Evolutionary conservation across 2,888 invertebrate species (phyloP).

Genomic region (Trichopoda pennipes): DNA sequence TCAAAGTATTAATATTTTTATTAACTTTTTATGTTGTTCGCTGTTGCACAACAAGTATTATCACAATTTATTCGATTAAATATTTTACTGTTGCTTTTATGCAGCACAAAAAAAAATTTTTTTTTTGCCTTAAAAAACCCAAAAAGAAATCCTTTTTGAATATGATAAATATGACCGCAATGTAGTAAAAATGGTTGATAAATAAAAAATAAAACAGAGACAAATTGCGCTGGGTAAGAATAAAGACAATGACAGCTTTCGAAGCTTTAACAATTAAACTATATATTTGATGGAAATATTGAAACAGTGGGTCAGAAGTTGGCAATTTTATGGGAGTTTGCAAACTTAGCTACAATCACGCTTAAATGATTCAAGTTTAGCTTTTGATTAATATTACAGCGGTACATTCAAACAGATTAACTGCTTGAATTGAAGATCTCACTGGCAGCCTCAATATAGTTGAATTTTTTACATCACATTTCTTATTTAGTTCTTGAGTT

Average conservation of each 20-base stretch:
- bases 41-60: conserved; percentile 15
- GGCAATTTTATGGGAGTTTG: too few species aligned
- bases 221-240: conserved; percentile 56
- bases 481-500: too few species aligned
- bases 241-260: conserved; percentile 23
- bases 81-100: conserved; percentile 56
- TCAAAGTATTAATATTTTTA: not conserved
- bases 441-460: too few species aligned
- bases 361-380: too few species aligned
- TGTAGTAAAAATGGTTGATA: conserved; percentile 47
- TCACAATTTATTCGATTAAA: conserved; percentile 54
- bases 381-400: too few species aligned
- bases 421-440: too few species aligned
- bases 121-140: not conserved
- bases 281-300: not conserved
- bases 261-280: conserved; percentile 30
- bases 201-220: conserved; percentile 39
- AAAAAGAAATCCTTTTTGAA: conserved; percentile 49
- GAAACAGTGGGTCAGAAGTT: not conserved
- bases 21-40: not conserved
- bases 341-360: not conserved
- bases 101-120: conserved; percentile 40
- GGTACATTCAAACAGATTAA: too few species aligned
- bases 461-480: too few species aligned
- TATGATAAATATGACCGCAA: conserved; percentile 64